Evolutionary conservation across 2,888 invertebrate species (phyloP), one percentile per base, ranked within the genome.

Genomic region (Chesias legatella): DNA sequence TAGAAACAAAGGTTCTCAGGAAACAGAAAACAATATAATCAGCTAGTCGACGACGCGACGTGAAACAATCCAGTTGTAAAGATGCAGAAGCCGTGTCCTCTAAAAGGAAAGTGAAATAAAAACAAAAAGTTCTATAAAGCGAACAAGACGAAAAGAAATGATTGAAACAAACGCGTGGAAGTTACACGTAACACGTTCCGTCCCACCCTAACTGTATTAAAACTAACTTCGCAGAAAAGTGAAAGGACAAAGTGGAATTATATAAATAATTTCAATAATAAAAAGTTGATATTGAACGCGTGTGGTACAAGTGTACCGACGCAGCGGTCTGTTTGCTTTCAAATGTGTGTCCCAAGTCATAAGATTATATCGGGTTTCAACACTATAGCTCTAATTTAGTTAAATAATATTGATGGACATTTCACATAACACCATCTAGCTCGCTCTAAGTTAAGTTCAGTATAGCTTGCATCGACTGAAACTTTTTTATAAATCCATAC

Each of bases 241-340:
- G 67, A 76, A 78, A 78, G 73, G 68, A 82, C 79, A 78, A 73
- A 75, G 65, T 79, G 73, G 84, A 79, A 83, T 83, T 81, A 83
- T 80, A 83, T 81, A 84, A 82, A 85, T 85, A 86, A 81, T 80
- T 81, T 78, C 80, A 78, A 84, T 85, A 78, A 83, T 82, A 85
- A 81, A 85, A 85, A 84, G 73, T 81, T 81, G 64, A 63, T 76
- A 77, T 80, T 72, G 74, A 65, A 47, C 58, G 27, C 53, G 33
- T 28, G 34, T 28, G 33, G 24, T 27, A 11, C 1, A 10, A 10
- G 6, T 10, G 9, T 10, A 26, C 26, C 10, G 6, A 26, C 26
- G 9, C 13, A 5, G 13, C 5, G 13, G 5, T 17, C n/a, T n/a
- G 5, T 17, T 5, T 5, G 13, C 13, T 17, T 17, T 17, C 13